Base-by-base conservation (phyloP, 35 echinoderm and acorn worm genomes). In the Heliocidaris tuberculata region DNA sequence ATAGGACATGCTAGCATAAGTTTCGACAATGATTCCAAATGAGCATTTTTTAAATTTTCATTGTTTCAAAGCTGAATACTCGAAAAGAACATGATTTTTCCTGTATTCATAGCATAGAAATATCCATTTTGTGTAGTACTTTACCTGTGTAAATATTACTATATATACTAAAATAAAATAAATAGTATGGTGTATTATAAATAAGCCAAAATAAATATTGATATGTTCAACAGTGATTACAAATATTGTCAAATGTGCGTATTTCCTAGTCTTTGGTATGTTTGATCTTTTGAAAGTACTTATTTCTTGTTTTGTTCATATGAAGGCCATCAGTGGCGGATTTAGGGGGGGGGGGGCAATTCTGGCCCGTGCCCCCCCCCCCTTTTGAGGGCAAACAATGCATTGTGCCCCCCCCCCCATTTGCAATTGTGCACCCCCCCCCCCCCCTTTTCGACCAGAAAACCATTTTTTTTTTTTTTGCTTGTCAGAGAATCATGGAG, bases 131-230 rank as follows among this genome's bases (percentile, higher is more conserved):
- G 35, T 78, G 65, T 70, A 78, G 65, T 78, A 78, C 65, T 78
- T 78, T 78, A 78, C 27, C 21, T 78, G 19, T 78, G 65, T 78
- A 78, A 27, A 78, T 78, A 70, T 70, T 27, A 24, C 7, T 70
- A n/a, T 78, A 78, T 78, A 78, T 21, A 27, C 2, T n/a, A 78
- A 78, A 56, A 56, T 56, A 78, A 19, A 78, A 24, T 78, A 78
- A 78, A 19, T 78, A 78, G 65, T 27, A 78, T 78, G 65, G 27
- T 78, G 65, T 78, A 78, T 78, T 78, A 78, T 78, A 78, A 78
- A 78, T 78, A 78, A 78, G 65, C 65, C 65, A 78, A 78, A 78
- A 78, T 78, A 78, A 78, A 78, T 78, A 78, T 78, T 78, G 27
- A 78, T 24, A 78, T 78, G 21, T 78, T 78, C 65, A 78, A 78